Base-by-base conservation (phyloP, 2,888 invertebrate species). In the Drosophila nr. fundita region DNA sequence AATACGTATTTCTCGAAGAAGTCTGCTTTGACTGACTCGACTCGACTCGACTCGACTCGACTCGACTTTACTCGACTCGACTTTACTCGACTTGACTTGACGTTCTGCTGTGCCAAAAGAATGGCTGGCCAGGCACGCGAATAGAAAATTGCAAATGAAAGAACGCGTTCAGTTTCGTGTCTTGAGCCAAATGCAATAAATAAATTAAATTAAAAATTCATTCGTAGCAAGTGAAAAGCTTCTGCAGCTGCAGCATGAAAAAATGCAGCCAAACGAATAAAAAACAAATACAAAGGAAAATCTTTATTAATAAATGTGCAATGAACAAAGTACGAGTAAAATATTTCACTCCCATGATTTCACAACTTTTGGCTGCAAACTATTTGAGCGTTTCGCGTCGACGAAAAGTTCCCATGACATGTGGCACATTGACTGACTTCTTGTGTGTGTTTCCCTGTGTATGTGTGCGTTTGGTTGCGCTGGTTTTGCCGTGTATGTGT, bases 301-400 rank as follows among this genome's bases (percentile, higher is more conserved):
- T 82, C 73, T 76, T 80, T 88, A 86, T 87, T 88, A 88, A 88
- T 87, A 86, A 76, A 80, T 88, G 74, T 78, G 73, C 83, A 75
- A 73, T 76, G 75, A 82, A 78, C 84, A 82, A 83, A 88, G 88
- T 85, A 78, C 78, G 79, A 88, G 86, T 83, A 78, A 87, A 80
- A 78, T 83, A 88, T 80, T 87, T 82, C 78, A 80, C 88, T 88
- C 88, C 83, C 87, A 88, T 86, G 87, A 80, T 88, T 87, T 86
- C 77, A 68, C 82, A 88, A 88, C 69, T 82, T 85, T 64, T 78
- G 54, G 59, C 68, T 71, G 67, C 57, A 72, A 75, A 65, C 67
- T 64, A 63, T 68, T 59, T 68, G 73, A 68, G 61, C 76, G 64
- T 62, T 66, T 52, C 78, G 75, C 71, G 70, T 62, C 68, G 64